Conservation (phyloP, 2,888 invertebrate genomes). For the Agrotis exclamationis region DNA sequence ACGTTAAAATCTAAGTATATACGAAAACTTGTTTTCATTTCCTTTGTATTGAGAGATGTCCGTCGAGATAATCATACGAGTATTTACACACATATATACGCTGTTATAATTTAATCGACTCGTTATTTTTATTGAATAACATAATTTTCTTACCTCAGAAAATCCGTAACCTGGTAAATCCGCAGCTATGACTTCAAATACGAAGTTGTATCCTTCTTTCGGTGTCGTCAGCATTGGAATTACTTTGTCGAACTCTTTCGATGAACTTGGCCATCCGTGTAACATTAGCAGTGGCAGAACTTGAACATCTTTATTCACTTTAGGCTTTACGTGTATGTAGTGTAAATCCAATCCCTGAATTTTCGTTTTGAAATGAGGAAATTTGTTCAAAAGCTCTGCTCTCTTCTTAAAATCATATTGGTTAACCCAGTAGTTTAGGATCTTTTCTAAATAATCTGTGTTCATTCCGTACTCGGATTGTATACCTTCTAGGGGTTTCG, state of each 20-base stretch:
- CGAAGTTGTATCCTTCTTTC: conserved; percentile 90
- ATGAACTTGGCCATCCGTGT: conserved; percentile 97
- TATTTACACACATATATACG: neutral
- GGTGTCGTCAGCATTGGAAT: conserved; percentile 93
- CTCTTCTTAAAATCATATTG: conserved; percentile 93
- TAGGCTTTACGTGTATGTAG: conserved; percentile 93
- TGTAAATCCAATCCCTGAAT: conserved; percentile 95
- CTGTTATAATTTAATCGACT: conserved; percentile 4
- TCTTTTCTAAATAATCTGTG: conserved; percentile 92
- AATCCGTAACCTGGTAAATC: conserved; percentile 94
- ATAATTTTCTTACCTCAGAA: conserved; percentile 89
- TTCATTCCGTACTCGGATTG: conserved; percentile 97
- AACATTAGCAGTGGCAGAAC: conserved; percentile 93
- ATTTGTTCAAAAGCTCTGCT: conserved; percentile 93
- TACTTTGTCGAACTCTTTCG: conserved; percentile 95
- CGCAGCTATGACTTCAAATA: conserved; percentile 93
- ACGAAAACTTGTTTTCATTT: conserved; percentile 25
- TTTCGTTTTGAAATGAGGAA: conserved; percentile 94
- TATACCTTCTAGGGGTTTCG: conserved; percentile 92
- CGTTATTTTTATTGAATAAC: neutral
- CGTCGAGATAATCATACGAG: conserved; percentile 19
- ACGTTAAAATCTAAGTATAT: conserved; percentile 29
- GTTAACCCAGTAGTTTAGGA: conserved; percentile 95
- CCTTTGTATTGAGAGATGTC: conserved; percentile 34
- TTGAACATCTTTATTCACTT: conserved; percentile 68